Evolutionary conservation across 2,888 invertebrate species (phyloP).

Genomic region (Chaetogeoica ovagalla): DNA sequence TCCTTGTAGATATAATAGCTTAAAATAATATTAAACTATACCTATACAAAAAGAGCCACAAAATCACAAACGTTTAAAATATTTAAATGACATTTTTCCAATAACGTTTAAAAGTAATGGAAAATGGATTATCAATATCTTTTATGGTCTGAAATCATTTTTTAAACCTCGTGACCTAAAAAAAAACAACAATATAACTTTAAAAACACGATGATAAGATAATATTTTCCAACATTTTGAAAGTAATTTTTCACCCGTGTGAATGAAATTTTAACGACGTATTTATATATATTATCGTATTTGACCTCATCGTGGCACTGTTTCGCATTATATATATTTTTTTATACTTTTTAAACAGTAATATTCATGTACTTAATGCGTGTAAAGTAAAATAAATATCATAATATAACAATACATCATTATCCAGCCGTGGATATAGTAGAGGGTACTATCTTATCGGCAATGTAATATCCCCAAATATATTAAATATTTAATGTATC

Average conservation of each 20-base stretch:
- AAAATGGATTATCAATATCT: neutral
- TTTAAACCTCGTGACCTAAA: neutral
- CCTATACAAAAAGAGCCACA: neutral
- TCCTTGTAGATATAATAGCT: no score
- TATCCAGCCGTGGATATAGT: neutral
- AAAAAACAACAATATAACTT: neutral
- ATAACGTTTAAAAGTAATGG: neutral
- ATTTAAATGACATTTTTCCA: neutral
- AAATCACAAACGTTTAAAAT: neutral
- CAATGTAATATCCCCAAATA: neutral
- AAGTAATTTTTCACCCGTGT: slow-evolving; percentile 7
- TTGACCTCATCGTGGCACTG: neutral
- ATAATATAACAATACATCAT: slow-evolving; percentile 3
- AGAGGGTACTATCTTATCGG: neutral
- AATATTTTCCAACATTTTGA: slow-evolving; percentile 1
- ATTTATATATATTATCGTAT: slow-evolving; percentile 15
- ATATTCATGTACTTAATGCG: neutral
- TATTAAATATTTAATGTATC: neutral
- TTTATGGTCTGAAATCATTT: neutral
- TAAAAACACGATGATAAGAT: neutral
- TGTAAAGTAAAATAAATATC: neutral
- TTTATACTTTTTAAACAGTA: neutral
- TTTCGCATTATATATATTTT: neutral
- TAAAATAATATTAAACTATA: neutral
- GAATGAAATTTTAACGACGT: slow-evolving; percentile 14